Base-by-base conservation (phyloP, 2,888 invertebrate genomes). In the Parnassius glacialis region DNA sequence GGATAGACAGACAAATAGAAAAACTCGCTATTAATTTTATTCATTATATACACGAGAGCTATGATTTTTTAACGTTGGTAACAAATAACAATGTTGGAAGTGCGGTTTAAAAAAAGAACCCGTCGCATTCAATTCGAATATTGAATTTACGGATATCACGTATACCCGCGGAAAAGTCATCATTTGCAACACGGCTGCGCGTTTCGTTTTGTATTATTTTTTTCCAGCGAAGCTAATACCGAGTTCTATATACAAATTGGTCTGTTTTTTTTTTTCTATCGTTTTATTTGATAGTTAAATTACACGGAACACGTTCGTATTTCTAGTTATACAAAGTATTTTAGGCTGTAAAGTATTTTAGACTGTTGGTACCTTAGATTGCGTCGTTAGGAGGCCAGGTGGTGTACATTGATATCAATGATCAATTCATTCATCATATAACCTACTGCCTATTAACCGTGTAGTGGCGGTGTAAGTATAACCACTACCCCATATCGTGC, bases 81-180 rank as follows among this genome's bases (percentile, higher is more conserved):
- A 34, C 34, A 34, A 34, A 57, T 48, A 53, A 52, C 52, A 48
- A 62, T 45, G 60, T 51, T 56, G 51, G 41, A 45, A 43, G 52
- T 57, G 43, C 25, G 25, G 48, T 55, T 43, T 20, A 57, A 61
- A 61, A 57, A 53, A 44, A 20, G 13, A 45, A 25, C n/a, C n/a
- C 25, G 48, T 12, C 7, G 48, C 50, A 62, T 62, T 59, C 62
- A 53, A 55, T 59, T 55, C 62, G 62, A 54, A 58, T 59, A 62
- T 62, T 59, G 55, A 62, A 62, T 59, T 62, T 62, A 51, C 62
- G 62, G 58, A 62, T 62, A 58, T 54, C 50, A 50, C 50, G 62
- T 52, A 54, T 59, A 59, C 45, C 44, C 44, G 55, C 51, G 58
- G 52, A 59, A 58, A 62, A 59, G 55, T 55, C 55, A 59, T 59